Base-by-base conservation (phyloP, 2,888 invertebrate species). In the Luffia ferchaultella region DNA sequence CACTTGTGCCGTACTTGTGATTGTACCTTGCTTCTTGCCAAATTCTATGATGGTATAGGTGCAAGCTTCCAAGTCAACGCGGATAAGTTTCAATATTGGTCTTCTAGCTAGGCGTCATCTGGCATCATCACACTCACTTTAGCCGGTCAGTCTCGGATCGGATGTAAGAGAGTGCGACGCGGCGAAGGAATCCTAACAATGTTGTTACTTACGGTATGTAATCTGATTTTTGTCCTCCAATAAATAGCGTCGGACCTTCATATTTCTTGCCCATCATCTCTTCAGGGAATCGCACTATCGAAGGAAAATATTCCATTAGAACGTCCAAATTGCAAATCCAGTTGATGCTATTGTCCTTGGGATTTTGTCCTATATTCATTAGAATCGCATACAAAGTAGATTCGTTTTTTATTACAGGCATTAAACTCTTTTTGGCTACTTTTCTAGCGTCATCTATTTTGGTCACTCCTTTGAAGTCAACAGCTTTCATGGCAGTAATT, bases 271-370 rank as follows among this genome's bases (percentile, higher is more conserved):
- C 58, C 47, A 57, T 61, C 57, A 73, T 49, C 18, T 19, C 54
- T 1, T 73, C 59, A 0, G 93, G 92, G 70, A 94, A 93, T 2
- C 69, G 65, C 2, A 86, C 74, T 20, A 94, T 86, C 17, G 87
- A 63, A 2, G 85, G 56, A 58, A 92, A 89, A 60, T 90, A 87
- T 42, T 86, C 73, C 2, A 86, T 73, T 30, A 97, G 72, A 0
- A 87, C 82, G 45, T 90, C 86, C 16, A 96, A 69, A 73, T 97
- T 96, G 20, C 93, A 79, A 15, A 88, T 83, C 96, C 96, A 97
- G 15, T 83, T 83, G 54, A 78, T 68, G 0, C 57, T 63, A 0
- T 65, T 62, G 18, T 73, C 63, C 0, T n/a, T n/a, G 3, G 57
- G 1, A 54, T 85, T 83, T n/a, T 88, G 57, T 0, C 76, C 76